Conservation (phyloP, 2,888 invertebrate genomes). For the Clusia tigrina region DNA sequence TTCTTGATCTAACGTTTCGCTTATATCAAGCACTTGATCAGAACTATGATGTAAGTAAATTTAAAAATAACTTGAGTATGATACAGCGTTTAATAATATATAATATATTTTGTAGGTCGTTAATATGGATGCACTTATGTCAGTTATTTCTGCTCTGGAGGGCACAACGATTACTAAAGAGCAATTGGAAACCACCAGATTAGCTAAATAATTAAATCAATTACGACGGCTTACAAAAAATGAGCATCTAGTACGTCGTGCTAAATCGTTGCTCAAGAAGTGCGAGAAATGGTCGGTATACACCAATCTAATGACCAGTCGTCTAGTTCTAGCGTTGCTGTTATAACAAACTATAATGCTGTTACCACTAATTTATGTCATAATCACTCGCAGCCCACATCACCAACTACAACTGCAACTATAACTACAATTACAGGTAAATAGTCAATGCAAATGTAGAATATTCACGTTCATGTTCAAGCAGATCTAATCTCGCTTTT, state of each 20-base stretch:
- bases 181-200: slow-evolving; percentile 80
- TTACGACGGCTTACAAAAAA: slow-evolving; percentile 85
- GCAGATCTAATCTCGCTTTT: slow-evolving; percentile 29
- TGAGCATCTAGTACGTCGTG: slow-evolving; percentile 84
- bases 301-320: slow-evolving; percentile 36
- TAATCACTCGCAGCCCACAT: slow-evolving; percentile 40
- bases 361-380: slow-evolving; percentile 13
- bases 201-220: slow-evolving; percentile 93
- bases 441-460: slow-evolving; percentile 1
- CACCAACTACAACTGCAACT: slow-evolving; percentile 28
- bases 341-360: background rate
- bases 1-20: slow-evolving; percentile 92
- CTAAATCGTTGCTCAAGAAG: slow-evolving; percentile 89
- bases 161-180: slow-evolving; percentile 70
- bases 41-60: slow-evolving; percentile 93
- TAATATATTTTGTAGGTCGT: slow-evolving; percentile 76
- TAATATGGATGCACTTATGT: slow-evolving; percentile 92
- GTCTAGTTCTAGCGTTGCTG: background rate
- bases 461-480: slow-evolving; percentile 16
- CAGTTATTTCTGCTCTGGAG: slow-evolving; percentile 93
- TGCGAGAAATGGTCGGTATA: slow-evolving; percentile 87
- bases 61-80: background rate
- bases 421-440: background rate
- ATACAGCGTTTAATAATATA: background rate
- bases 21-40: slow-evolving; percentile 96